Conservation (phyloP, 2,113 vertebrate species). For the Patagioenas fasciata region DNA sequence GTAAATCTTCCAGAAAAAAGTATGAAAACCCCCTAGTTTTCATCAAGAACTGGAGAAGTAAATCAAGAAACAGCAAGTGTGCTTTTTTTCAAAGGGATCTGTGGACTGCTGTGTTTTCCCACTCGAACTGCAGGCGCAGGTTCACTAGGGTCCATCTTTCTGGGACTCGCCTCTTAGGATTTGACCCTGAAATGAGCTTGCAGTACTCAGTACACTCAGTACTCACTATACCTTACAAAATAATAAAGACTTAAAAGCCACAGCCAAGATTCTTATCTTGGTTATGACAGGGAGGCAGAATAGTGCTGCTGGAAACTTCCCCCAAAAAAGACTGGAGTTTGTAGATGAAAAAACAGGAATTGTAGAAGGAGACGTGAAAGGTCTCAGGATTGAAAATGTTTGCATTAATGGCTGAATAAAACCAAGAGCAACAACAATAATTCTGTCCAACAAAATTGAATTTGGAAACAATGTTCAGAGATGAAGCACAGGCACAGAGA, state of each 20-base stretch:
- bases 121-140: background rate
- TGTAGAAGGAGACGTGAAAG: background rate
- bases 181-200: background rate
- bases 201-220: background rate
- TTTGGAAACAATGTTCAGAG: background rate
- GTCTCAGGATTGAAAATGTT: background rate
- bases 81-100: background rate
- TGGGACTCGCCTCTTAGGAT: rapidly evolving
- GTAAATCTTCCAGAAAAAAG: background rate
- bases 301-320: background rate
- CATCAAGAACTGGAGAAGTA: background rate
- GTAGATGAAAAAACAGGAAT: background rate
- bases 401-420: background rate
- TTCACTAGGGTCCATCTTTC: background rate
- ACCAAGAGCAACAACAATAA: background rate
- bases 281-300: background rate
- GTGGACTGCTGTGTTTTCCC: background rate
- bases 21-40: rapidly evolving
- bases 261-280: background rate
- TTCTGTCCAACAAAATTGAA: background rate
- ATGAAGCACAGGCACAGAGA: background rate
- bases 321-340: background rate
- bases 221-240: background rate
- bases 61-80: background rate
- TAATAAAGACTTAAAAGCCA: background rate